Evolutionary conservation across 2,888 invertebrate species (phyloP).

Genomic region (Bhutanitis thaidina): DNA sequence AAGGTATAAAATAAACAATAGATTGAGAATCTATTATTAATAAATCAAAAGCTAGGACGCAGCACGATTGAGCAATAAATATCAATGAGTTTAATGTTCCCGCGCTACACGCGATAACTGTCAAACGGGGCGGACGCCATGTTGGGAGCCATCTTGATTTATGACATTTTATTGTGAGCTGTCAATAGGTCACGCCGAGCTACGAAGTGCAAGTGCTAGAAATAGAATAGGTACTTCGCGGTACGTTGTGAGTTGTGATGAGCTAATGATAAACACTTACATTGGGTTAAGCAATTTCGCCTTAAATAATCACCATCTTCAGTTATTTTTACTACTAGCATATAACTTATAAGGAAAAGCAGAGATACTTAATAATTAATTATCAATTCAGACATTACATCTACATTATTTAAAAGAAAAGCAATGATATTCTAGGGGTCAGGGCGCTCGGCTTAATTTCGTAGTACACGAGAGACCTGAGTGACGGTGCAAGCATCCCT

Average conservation of each 20-base stretch:
- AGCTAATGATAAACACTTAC: background rate
- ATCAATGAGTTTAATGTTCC: constrained; percentile 77
- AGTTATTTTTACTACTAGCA: too few species aligned
- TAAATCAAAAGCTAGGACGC: constrained; percentile 62
- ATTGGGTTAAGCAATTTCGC: too few species aligned
- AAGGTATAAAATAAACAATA: constrained; percentile 62
- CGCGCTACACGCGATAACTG: constrained; percentile 74
- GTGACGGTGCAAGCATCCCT: too few species aligned
- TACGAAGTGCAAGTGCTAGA: constrained; percentile 32
- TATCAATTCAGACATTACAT: too few species aligned
- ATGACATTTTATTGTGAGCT: constrained; percentile 60
- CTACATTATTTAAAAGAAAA: too few species aligned
- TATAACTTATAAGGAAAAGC: too few species aligned
- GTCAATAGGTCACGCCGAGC: constrained; percentile 55
- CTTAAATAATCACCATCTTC: too few species aligned
- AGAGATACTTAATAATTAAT: too few species aligned
- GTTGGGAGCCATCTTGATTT: constrained; percentile 73
- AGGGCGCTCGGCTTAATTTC: too few species aligned
- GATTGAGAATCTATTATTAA: constrained; percentile 64
- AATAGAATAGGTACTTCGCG: constrained; percentile 20
- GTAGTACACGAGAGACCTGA: too few species aligned
- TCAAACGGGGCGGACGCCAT: constrained; percentile 65
- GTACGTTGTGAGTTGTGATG: too few species aligned
- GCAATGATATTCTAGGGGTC: too few species aligned
- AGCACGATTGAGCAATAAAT: constrained; percentile 76